Conservation (phyloP, 1,140 invertebrate genomes). For the Mactra quadrangularis region DNA sequence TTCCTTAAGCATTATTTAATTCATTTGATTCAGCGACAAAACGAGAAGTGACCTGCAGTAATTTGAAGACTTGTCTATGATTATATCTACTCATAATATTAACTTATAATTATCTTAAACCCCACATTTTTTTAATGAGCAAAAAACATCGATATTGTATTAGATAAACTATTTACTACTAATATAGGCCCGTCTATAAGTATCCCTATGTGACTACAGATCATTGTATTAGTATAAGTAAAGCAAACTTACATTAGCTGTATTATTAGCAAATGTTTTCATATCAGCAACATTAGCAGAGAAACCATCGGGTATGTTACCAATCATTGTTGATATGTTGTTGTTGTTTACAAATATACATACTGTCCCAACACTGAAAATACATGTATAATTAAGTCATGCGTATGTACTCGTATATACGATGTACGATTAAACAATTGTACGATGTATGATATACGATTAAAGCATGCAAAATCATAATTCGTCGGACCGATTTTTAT, state of each 20-base stretch:
- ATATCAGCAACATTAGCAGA: constrained; percentile 58
- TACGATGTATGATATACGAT: neutral
- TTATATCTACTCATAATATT: too few relatives aligned
- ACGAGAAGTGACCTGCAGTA: too few relatives aligned
- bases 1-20: too few relatives aligned
- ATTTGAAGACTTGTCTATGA: too few relatives aligned
- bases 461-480: neutral
- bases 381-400: neutral
- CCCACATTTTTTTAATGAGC: too few relatives aligned
- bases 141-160: too few relatives aligned
- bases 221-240: too few relatives aligned
- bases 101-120: too few relatives aligned
- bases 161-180: too few relatives aligned
- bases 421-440: neutral
- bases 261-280: constrained; percentile 63
- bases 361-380: constrained; percentile 91
- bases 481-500: neutral
- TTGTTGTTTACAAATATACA: constrained; percentile 93
- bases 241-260: constrained; percentile 54
- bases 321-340: constrained; percentile 85
- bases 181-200: too few relatives aligned
- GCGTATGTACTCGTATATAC: neutral
- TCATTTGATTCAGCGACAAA: too few relatives aligned
- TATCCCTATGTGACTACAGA: too few relatives aligned
- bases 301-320: constrained; percentile 19